Conservation (phyloP, 2,888 invertebrate species). For the Pseudococcus viburni region DNA sequence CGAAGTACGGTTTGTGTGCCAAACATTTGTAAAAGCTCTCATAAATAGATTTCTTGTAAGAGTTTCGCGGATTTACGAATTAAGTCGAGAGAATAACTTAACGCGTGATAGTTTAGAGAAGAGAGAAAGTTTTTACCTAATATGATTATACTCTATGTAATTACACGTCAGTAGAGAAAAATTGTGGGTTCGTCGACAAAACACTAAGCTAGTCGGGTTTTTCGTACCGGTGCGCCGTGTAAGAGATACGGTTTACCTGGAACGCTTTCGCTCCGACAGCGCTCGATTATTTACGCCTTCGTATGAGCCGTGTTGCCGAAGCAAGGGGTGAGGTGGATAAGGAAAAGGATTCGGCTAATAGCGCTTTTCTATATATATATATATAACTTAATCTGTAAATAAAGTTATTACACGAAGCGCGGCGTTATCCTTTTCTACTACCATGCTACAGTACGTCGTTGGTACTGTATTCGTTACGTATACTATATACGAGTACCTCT, state of each 20-base stretch:
- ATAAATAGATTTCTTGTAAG: slow-evolving; percentile 47
- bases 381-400: slow-evolving; percentile 37
- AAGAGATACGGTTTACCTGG: not conserved
- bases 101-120: slow-evolving; percentile 24
- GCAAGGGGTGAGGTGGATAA: not conserved
- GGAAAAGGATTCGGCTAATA: slow-evolving; percentile 25
- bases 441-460: not conserved
- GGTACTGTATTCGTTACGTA: slow-evolving; percentile 2
- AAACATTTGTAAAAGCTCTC: slow-evolving; percentile 52
- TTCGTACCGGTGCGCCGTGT: not conserved
- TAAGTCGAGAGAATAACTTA: slow-evolving; percentile 47
- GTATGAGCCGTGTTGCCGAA: not conserved
- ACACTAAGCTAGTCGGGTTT: not conserved
- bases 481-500: not conserved
- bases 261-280: not conserved
- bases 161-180: slow-evolving; percentile 46
- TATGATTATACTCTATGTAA: slow-evolving; percentile 50
- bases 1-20: slow-evolving; percentile 24
- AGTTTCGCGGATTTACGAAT: slow-evolving; percentile 40
- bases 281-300: slow-evolving; percentile 16
- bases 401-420: slow-evolving; percentile 40
- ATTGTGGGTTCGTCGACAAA: slow-evolving; percentile 18
- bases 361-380: slow-evolving; percentile 5
- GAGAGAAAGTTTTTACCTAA: slow-evolving; percentile 28
- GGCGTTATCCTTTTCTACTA: slow-evolving; percentile 14